Base-by-base conservation (phyloP, 2,113 vertebrate species). In the Girardinichthys multiradiatus region DNA sequence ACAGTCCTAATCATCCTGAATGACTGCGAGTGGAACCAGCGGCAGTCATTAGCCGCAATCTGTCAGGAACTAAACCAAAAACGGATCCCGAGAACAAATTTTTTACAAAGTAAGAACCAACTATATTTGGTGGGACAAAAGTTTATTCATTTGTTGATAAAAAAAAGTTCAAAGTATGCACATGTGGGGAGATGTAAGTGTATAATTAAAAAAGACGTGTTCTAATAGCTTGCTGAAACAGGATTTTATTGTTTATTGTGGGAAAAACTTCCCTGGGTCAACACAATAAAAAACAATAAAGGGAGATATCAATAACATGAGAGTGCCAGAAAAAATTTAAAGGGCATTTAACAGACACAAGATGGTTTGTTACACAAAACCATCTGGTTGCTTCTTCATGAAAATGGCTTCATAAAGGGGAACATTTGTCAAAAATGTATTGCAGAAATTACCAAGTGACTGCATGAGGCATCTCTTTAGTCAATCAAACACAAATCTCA, bases 21-120 rank as follows among this genome's bases (percentile, higher is more conserved):
- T 87, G 77, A 84, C 70, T 66, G 70, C 67, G 79, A 88, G 68
- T 42, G 65, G 77, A 82, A 83, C 77, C 81, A 83, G 82, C 72
- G 78, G 76, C 66, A 77, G 83, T 86, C 90, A 91, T 92, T 91
- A 92, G 82, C 82, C 51, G 74, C 84, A 57, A 72, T 77, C 81
- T 86, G 81, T 81, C 86, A 82, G 83, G 73, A 70, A 63, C 37
- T 4, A 2, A 70, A 85, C 60, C 59, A 69, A 62, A 69, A 60
- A 24, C 21, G 54, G 71, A 85, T 84, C 73, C 89, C 76, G 80
- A 71, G 82, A 81, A 79, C 79, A 83, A 33, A 15, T 48, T 68
- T 83, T 72, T 64, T 51, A n/a, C 30, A 29, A 69, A 61, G 33
- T 26, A 11, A 8, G 27, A 51, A 13, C 29, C 10, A 11, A 28